phyloP scores from a whole-genome alignment of 2,797 vertebrate species.

The Cynopterus sphinx region DNA sequence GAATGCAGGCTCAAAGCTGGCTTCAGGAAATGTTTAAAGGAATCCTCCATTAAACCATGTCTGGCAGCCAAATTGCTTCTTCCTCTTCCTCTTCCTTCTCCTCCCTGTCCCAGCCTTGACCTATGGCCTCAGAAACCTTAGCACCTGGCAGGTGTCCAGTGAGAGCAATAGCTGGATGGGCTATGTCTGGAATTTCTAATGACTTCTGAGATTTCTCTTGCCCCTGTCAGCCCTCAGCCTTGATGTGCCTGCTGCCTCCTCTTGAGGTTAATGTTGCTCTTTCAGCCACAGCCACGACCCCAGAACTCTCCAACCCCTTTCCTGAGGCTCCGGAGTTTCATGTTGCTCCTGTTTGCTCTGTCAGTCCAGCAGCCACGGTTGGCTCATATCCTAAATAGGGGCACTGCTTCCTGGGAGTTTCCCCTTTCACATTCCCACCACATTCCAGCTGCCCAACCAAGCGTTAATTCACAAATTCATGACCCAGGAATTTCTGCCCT shows the following conservation, averaged over 20 bases:
- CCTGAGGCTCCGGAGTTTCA: neutral
- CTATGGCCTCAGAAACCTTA: neutral
- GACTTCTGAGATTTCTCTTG: neutral
- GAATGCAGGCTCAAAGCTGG: neutral
- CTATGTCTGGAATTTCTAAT: conserved; percentile 8
- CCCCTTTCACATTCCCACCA: neutral
- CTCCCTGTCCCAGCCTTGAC: neutral
- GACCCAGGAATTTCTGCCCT: neutral
- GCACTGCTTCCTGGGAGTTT: neutral
- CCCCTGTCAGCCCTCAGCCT: neutral
- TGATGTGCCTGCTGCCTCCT: neutral
- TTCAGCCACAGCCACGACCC: neutral
- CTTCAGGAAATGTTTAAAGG: neutral
- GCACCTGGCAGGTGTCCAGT: conserved; percentile 32
- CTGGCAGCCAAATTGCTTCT: conserved; percentile 2
- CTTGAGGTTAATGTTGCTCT: neutral
- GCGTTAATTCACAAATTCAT: neutral
- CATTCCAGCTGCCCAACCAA: neutral
- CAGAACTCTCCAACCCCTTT: neutral
- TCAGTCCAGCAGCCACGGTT: neutral
- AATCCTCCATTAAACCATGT: neutral
- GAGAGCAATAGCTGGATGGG: neutral
- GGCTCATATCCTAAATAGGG: neutral
- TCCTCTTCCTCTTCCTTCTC: neutral
- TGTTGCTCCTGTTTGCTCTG: neutral